Base-by-base conservation (phyloP, 2,113 vertebrate species). In the Dryoscopus gambensis region DNA sequence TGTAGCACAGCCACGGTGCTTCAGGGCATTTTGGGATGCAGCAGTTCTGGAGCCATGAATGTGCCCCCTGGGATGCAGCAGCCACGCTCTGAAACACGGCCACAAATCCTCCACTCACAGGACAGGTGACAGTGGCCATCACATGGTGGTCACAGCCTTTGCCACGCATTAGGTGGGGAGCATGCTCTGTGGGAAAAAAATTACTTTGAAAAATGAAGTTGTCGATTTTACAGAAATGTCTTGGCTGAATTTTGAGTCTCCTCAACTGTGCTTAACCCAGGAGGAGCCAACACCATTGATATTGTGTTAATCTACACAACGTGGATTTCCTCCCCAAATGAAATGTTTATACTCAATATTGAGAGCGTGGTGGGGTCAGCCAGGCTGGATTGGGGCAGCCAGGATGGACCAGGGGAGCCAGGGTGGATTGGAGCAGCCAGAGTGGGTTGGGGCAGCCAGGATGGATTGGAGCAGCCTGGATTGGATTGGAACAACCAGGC, bases 371-470 rank as follows among this genome's bases (percentile, higher is more conserved):
- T 33, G 68, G 11, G 18, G 17, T 4, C 31, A 69, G 22, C 23
- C 42, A 27, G 35, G 42, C 7, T 35, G 65, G 47, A 17, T 47
- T 46, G 25, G 33, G 4, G 40, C 40, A 44, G 28, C 62, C 39
- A 74, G 63, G 21, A 1, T 46, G 76, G 49, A 25, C 3, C 13
- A 8, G 27, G 1, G 39, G 7, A 44, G 12, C 11, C 42, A 24
- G 56, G 20, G 0, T 16, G 33, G 62, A 9, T 5, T 4, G 2
- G 25, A 0, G 31, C 15, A 64, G 35, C 18, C 31, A 63, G 37
- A 18, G 0, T 44, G 31, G 33, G 7, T 8, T 13, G 11, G n/a
- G 1, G 22, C 6, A 59, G 14, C 9, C 35, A 39, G 28, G 49
- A 3, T 33, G 33, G 44, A 15, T 8, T 18, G 5, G 44, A 13